Base-by-base conservation (phyloP, 2,113 vertebrate species). In the Rousettus leschenaultii region DNA sequence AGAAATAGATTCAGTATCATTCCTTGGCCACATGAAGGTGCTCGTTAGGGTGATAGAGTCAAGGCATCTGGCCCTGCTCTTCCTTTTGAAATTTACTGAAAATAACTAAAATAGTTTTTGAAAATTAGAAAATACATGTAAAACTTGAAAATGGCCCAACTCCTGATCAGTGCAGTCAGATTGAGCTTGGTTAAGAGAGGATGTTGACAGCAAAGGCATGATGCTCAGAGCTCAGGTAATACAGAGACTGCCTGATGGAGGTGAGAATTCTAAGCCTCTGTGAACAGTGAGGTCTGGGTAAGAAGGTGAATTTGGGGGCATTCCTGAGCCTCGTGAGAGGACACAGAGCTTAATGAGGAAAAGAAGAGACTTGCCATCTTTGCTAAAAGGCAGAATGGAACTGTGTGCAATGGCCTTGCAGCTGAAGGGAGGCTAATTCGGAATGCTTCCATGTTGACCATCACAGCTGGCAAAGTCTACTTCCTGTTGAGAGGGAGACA, bases 1-100 rank as follows among this genome's bases (percentile, higher is more conserved):
- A 93, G 70, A 95, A 96, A 53, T 86, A 13, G 65, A 75, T 92
- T 74, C 82, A 94, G 51, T 74, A 68, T 86, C 84, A 61, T 95
- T 84, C 21, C 35, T 83, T 91, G 51, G 71, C 19, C 30, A 59
- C 77, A 63, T 92, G 38, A 96, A 84, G 75, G 55, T 79, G 63
- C 55, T 89, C 40, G 74, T 35, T 63, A 24, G 16, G 78, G 55
- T 68, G 57, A 55, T 26, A 94, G 55, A 83, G 30, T 87, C 78
- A 74, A 93, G 45, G 24, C 63, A 89, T 48, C 35, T 91, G 86
- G 92, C 35, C 55, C 61, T 22, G 65, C 33, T 79, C 53, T 45
- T 83, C 28, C 84, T 93, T 93, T 48, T 86, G 79, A 86, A 95
- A 75, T 24, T n/a, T 33, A 51, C n/a, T 68, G 63, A 91, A 84